These are phyloP conservation scores for Callyntrura sp. DNA, from an alignment of 2,888 invertebrate genomes.

Conservation along the genomic window DNA sequence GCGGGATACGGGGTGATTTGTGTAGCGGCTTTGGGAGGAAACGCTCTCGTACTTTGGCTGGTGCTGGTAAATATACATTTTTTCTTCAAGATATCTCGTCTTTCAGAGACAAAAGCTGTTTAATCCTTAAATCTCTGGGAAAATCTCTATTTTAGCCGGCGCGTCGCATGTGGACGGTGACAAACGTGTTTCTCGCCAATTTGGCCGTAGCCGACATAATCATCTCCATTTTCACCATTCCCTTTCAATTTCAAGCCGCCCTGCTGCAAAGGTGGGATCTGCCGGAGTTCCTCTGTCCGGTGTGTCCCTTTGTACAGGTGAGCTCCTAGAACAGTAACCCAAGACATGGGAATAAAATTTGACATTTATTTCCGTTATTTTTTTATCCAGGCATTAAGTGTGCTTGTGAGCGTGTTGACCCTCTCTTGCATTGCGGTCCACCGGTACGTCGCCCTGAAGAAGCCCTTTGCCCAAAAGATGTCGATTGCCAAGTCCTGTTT, in stretches of 20 bases:
- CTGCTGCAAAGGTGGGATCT: slow-evolving; percentile 94
- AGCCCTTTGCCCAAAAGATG: slow-evolving; percentile 88
- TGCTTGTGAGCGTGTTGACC: slow-evolving; percentile 96
- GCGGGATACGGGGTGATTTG: not conserved
- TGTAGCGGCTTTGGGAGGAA: not conserved
- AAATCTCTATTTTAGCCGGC: too few relatives aligned
- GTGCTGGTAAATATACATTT: not conserved
- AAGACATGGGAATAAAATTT: too few relatives aligned
- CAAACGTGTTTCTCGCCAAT: slow-evolving; percentile 93
- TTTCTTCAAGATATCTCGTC: too few relatives aligned
- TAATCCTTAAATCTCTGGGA: too few relatives aligned
- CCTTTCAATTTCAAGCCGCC: slow-evolving; percentile 95
- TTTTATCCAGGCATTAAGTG: slow-evolving; percentile 88
- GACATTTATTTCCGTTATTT: too few relatives aligned
- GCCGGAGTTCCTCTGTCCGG: slow-evolving; percentile 94
- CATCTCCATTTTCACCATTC: slow-evolving; percentile 94
- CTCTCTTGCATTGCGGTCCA: slow-evolving; percentile 93
- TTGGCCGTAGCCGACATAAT: slow-evolving; percentile 94
- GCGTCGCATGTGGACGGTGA: slow-evolving; percentile 85
- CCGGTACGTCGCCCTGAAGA: slow-evolving; percentile 85
- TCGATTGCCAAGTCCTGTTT: slow-evolving; percentile 91
- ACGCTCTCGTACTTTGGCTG: not conserved
- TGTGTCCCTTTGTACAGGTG: slow-evolving; percentile 95
- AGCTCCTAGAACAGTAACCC: too few relatives aligned
- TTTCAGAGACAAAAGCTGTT: too few relatives aligned